Evolutionary conservation across 2,888 invertebrate species (phyloP), one percentile per base, ranked within the genome.

Genomic region (Synanthedon vespiformis): DNA sequence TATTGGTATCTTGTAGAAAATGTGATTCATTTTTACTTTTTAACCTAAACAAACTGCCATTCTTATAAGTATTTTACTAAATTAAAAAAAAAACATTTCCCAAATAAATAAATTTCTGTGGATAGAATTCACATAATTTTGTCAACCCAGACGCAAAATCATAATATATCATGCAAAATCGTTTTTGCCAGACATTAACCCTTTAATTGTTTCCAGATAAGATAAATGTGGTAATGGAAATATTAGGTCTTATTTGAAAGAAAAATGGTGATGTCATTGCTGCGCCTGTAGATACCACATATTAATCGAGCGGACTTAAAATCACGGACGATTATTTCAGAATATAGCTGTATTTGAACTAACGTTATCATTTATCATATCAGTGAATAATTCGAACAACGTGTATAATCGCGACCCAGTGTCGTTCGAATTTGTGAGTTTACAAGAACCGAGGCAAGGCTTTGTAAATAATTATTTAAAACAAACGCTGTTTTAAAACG

Each of bases 391-490:
- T 58, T 56, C 40, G 51, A 16, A 48, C 47, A 59, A 63, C 60
- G 57, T n/a, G n/a, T n/a, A n/a, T n/a, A n/a, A n/a, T n/a, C n/a
- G n/a, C n/a, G n/a, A n/a, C n/a, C 40, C 22, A 18, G 16, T 16
- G 11, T 51, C 49, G 53, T 10, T 22, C 50, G 48, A n/a, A 6
- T n/a, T 12, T n/a, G 44, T 44, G 44, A 13, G 48, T 16, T 48
- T 12, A 48, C 22, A 16, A 48, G 18, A 48, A 48, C 22, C 13
- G 18, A 12, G 60, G 62, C 62, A 63, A 56, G 53, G 58, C 70
- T 71, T 73, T 71, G 71, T 73, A 75, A 74, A 76, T 71, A 74
- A 73, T 69, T 65, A 63, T 62, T 67, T 60, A 67, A 68, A 72
- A 70, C 63, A 64, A 66, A 72, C 68, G 60, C 60, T 51, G 60